Conservation (phyloP, 2,888 invertebrate species). For the Mesoligia furuncula region DNA sequence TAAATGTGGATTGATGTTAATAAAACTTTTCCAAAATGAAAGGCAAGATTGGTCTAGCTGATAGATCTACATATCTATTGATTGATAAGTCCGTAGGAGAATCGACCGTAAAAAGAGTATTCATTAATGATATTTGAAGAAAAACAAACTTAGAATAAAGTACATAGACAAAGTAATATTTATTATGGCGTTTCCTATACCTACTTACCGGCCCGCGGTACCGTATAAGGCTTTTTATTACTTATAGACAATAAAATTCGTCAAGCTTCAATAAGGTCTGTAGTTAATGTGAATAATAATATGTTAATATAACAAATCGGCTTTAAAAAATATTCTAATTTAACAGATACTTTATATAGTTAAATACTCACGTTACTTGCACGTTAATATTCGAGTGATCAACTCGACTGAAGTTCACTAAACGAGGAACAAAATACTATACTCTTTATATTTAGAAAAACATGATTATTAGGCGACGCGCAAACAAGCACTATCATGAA, state of each 20-base stretch:
- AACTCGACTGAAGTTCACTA: slow-evolving; percentile 36
- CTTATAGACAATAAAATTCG: not conserved
- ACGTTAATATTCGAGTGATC: slow-evolving; percentile 21
- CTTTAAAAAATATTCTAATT: not conserved
- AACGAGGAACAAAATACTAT: slow-evolving; percentile 48
- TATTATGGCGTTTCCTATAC: not conserved
- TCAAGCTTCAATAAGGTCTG: not conserved
- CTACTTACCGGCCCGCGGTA: not conserved
- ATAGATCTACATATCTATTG: slow-evolving; percentile 14
- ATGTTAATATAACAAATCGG: not conserved
- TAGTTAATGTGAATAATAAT: not conserved
- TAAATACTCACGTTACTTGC: slow-evolving; percentile 51
- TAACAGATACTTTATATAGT: slow-evolving; percentile 5
- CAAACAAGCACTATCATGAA: slow-evolving; percentile 79
- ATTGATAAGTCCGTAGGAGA: slow-evolving; percentile 22
- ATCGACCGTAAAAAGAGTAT: not conserved
- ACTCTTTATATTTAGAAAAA: slow-evolving; percentile 66
- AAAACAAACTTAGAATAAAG: not conserved
- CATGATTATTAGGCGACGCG: slow-evolving; percentile 75
- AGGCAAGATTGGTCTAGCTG: slow-evolving; percentile 18
- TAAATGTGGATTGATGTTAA: slow-evolving; percentile 29
- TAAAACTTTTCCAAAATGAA: slow-evolving; percentile 15
- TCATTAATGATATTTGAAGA: not conserved
- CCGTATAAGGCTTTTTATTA: not conserved
- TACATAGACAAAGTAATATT: not conserved